Conservation (phyloP, 2,113 vertebrate species). For the Triplophysa siluroides region DNA sequence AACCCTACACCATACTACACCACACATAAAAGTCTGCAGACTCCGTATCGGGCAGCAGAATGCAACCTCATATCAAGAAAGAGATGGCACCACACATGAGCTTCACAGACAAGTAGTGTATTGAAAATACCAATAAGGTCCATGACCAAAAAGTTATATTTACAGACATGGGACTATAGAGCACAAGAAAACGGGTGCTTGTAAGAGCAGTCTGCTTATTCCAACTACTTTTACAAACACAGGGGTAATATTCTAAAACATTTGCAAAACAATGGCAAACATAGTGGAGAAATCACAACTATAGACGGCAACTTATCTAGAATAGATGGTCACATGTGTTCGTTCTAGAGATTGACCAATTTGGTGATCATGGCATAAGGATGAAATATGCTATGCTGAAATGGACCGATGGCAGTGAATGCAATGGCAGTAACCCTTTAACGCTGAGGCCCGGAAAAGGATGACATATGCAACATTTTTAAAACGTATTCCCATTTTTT, state of each 20-base stretch:
- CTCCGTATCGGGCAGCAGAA: neutral
- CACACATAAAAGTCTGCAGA: neutral
- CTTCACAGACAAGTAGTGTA: conserved; percentile 67
- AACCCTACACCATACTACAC: neutral
- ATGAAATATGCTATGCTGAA: conserved; percentile 17
- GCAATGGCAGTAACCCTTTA: conserved; percentile 16
- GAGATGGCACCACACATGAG: conserved; percentile 55
- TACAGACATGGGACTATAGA: conserved; percentile 62
- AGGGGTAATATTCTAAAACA: conserved; percentile 36
- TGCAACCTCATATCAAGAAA: conserved; percentile 35
- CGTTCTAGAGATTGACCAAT: neutral
- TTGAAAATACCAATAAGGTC: conserved; percentile 62
- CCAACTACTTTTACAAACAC: conserved; percentile 30
- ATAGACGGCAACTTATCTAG: conserved; percentile 17
- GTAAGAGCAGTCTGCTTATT: conserved; percentile 29
- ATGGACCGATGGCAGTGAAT: conserved; percentile 35
- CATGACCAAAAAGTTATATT: conserved; percentile 65
- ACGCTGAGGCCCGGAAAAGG: neutral
- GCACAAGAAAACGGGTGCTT: conserved; percentile 37
- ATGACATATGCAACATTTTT: neutral
- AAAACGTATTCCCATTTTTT: conserved; percentile 21
- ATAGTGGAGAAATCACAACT: conserved; percentile 44
- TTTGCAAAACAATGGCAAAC: conserved; percentile 40
- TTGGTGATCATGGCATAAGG: conserved; percentile 27
- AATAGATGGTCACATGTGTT: conserved; percentile 20